phyloP scores from a whole-genome alignment of 2,797 vertebrate genomes.

The Microhierax caerulescens region DNA sequence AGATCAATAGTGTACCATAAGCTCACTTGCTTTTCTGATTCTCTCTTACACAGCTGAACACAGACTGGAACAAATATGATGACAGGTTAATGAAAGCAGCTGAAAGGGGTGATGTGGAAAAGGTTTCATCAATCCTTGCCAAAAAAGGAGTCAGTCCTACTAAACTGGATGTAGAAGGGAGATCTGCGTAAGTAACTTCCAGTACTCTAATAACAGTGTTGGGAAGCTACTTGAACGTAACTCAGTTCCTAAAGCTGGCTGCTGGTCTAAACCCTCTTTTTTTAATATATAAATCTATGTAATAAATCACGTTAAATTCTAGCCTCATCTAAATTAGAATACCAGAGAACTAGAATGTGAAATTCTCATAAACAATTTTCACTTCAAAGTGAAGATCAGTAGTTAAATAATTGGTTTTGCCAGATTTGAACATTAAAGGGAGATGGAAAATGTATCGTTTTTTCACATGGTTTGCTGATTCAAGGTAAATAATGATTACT shows the following conservation, averaged over 20 bases:
- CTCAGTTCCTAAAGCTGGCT: not conserved
- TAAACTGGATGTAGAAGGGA: conserved; percentile 94
- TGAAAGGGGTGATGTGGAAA: conserved; percentile 93
- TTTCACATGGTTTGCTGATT: not conserved
- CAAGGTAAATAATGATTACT: not conserved
- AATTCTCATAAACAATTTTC: not conserved
- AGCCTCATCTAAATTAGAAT: not conserved
- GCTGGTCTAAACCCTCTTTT: not conserved
- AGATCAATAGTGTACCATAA: accelerated
- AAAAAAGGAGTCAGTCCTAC: conserved; percentile 93
- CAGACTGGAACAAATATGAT: conserved; percentile 98
- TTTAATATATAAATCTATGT: accelerated
- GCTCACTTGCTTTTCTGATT: not conserved
- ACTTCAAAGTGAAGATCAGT: not conserved
- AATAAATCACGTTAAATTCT: accelerated
- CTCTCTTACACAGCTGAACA: conserved; percentile 76
- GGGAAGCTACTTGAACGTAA: not conserved
- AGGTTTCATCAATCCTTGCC: conserved; percentile 88
- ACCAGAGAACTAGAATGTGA: not conserved
- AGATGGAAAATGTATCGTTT: not conserved
- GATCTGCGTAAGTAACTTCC: conserved; percentile 89
- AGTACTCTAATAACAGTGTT: accelerated
- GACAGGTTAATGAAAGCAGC: conserved; percentile 98
- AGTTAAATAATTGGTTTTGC: not conserved
- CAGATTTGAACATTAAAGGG: not conserved